Percentiles rank a stretch among this genome's conserved stretches.
Evolutionary conservation across 2,888 invertebrate genomes (phyloP).

Genomic region (Troides helena): DNA sequence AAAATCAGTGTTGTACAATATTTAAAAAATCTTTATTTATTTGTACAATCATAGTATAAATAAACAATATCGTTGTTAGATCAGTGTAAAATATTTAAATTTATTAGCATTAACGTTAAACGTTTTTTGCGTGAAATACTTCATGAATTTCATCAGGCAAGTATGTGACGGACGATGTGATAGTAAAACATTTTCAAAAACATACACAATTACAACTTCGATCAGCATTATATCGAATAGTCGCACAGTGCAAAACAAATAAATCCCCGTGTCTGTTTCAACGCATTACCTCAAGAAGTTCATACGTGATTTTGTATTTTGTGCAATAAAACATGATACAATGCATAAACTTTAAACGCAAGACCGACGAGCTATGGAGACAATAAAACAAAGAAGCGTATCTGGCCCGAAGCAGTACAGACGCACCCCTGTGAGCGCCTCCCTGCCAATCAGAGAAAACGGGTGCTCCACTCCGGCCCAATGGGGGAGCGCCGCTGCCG

Average conservation of each 20-base stretch:
- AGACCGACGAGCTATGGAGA: constrained; percentile 78
- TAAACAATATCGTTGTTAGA: no score
- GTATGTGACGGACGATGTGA: neutral
- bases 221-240: neutral
- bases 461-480: constrained; percentile 45
- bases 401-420: constrained; percentile 63
- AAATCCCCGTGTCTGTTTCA: constrained; percentile 60
- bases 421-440: constrained; percentile 40
- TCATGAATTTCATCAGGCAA: neutral
- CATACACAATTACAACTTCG: neutral
- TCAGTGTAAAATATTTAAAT: neutral
- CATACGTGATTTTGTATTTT: constrained; percentile 75
- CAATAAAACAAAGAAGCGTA: constrained; percentile 78
- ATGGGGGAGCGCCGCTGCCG: constrained; percentile 39
- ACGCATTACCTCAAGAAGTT: constrained; percentile 68
- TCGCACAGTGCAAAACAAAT: constrained; percentile 32
- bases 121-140: neutral
- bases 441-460: constrained; percentile 39
- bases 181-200: neutral
- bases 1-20: no score
- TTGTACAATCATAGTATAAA: no score
- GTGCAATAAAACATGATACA: constrained; percentile 78
- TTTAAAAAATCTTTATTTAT: no score
- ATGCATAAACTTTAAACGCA: constrained; percentile 80
- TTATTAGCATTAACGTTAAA: neutral